A percentile compares a stretch with the other conserved stretches of the same genome.
Evolutionary conservation across 2,888 invertebrate genomes (phyloP).

Genomic region (Coleophora flavipennella): DNA sequence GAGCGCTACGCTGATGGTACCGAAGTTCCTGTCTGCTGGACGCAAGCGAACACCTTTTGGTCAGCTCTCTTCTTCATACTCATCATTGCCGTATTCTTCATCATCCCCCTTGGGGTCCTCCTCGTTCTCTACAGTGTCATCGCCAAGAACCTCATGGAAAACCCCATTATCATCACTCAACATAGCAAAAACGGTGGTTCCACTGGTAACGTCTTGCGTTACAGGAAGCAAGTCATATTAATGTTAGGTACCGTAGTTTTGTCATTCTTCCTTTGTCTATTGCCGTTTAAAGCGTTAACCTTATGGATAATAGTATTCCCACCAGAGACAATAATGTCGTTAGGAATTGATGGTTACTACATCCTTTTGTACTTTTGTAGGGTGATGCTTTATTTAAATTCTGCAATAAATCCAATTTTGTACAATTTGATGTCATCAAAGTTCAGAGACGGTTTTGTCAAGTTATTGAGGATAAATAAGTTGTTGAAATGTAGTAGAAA

Average conservation of each 20-base stretch:
- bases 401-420: constrained; percentile 91
- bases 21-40: constrained; percentile 83
- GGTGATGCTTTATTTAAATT: constrained; percentile 91
- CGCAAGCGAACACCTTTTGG: constrained; percentile 84
- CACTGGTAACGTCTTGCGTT: constrained; percentile 75
- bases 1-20: constrained; percentile 82
- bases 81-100: constrained; percentile 87
- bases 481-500: constrained; percentile 55
- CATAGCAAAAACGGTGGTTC: constrained; percentile 62
- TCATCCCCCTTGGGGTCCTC: constrained; percentile 85
- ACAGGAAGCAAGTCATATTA: constrained; percentile 86
- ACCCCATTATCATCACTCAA: constrained; percentile 79
- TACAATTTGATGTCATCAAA: constrained; percentile 95
- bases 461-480: constrained; percentile 70
- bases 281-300: constrained; percentile 91
- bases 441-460: constrained; percentile 86
- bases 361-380: constrained; percentile 88
- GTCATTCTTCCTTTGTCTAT: constrained; percentile 90
- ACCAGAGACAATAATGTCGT: constrained; percentile 75
- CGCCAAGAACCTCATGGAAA: constrained; percentile 87
- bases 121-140: constrained; percentile 88
- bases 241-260: constrained; percentile 93
- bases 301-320: constrained; percentile 89
- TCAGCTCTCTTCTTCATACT: constrained; percentile 85
- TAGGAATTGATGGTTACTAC: constrained; percentile 87